phyloP scores from a whole-genome alignment of 1,140 invertebrate genomes.

The Rhynchophorus ferrugineus region DNA sequence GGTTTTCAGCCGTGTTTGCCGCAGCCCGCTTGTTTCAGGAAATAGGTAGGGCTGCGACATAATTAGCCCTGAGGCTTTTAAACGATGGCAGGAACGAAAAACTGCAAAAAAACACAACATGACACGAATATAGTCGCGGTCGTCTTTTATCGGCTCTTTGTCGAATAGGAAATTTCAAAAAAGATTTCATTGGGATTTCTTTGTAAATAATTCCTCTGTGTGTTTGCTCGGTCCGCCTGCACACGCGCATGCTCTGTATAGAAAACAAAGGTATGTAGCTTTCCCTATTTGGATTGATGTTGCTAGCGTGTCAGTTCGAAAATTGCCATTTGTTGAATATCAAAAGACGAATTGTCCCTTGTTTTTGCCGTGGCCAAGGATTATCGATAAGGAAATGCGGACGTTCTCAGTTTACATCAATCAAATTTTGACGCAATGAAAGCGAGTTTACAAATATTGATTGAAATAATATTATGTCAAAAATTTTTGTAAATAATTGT shows the following conservation, averaged over 20 bases:
- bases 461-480: not conserved
- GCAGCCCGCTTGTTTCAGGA: not conserved
- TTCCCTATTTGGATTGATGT: conserved; percentile 19
- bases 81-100: no score
- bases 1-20: no score
- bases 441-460: not conserved
- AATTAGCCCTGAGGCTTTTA: no score
- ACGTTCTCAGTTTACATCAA: no score
- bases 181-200: not conserved
- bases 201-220: conserved; percentile 30
- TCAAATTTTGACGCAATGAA: no score
- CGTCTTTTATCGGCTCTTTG: not conserved
- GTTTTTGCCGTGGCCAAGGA: no score
- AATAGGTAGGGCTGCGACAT: not conserved
- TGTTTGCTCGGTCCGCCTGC: conserved; percentile 35
- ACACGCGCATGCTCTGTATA: conserved; percentile 38
- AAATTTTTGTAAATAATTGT: not conserved
- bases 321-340: not conserved
- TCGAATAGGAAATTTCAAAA: not conserved
- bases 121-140: no score
- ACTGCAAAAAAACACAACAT: no score
- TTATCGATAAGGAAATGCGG: no score
- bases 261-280: conserved; percentile 42
- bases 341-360: no score
- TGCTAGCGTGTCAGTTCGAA: not conserved